Evolutionary conservation across 2,797 vertebrate species (phyloP), one percentile per base, ranked within the genome.

Genomic region (Pseudochaenichthys georgianus): DNA sequence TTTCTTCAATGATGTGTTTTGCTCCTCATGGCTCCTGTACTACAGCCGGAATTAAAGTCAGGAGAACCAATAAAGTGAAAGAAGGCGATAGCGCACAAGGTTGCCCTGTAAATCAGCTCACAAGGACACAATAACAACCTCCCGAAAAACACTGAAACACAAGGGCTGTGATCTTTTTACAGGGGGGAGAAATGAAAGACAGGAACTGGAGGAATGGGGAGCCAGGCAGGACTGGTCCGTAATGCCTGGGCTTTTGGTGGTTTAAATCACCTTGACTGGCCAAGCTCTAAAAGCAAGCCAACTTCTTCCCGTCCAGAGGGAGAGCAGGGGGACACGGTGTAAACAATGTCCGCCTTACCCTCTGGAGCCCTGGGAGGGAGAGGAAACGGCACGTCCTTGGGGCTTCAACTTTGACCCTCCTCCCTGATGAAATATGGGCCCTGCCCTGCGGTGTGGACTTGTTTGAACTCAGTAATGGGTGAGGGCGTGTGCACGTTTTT

Each of bases 181-280:
- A 82, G 85, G 81, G 75, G 4, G 78, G 69, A 75, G 19, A 76
- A 91, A 89, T 90, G 90, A 91, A 91, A 93, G 82, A 64, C 91
- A 90, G 89, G 86, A 93, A 88, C 85, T 77, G 79, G 47, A 83
- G 87, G 76, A 91, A 82, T 64, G 82, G 77, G 73, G 81, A 85
- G 64, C 72, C 63, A 64, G 73, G 87, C 63, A 64, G 73, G 87
- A 52, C 85, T 63, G 81, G 46, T 72, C 57, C 9, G 48, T 83
- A 88, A 87, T 66, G 78, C 80, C 58, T 45, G 34, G 60, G 85
- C 76, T 88, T 87, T 90, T 59, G 83, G 31, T 88, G 87, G 75
- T 85, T 93, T 94, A 93, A 95, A 94, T 94, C 94, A 95, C 93
- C 91, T 94, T 93, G 91, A 93, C 90, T 90, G 75, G 84, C 73